Conservation (phyloP, 2,113 vertebrate species). For the Phrynosoma platyrhinos region DNA sequence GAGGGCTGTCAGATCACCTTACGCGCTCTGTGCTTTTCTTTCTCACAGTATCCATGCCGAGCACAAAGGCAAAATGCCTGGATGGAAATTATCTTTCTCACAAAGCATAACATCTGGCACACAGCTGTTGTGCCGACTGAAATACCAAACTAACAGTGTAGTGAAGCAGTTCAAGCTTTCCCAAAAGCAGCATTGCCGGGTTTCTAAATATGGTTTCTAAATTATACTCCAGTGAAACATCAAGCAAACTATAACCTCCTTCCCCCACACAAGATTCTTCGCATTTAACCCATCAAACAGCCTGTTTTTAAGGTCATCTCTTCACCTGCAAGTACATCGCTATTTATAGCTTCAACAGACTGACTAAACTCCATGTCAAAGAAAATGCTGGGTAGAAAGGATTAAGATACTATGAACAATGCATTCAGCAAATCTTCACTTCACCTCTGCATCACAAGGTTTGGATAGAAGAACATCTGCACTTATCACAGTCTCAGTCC, state of each 20-base stretch:
- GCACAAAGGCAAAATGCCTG: conserved; percentile 57
- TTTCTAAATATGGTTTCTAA: conserved; percentile 73
- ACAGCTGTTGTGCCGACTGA: conserved; percentile 73
- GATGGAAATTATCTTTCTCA: conserved; percentile 59
- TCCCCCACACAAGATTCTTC: conserved; percentile 35
- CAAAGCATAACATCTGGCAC: conserved; percentile 73
- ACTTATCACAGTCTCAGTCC: conserved; percentile 11
- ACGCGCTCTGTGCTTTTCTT: conserved; percentile 43
- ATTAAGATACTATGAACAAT: neutral
- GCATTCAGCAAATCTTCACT: conserved; percentile 27
- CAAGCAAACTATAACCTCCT: conserved; percentile 53
- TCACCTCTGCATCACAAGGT: conserved; percentile 24
- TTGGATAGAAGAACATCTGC: conserved; percentile 4
- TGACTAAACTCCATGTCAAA: conserved; percentile 38
- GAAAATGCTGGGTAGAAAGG: conserved; percentile 45
- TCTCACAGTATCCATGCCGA: conserved; percentile 27
- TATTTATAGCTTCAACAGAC: conserved; percentile 38
- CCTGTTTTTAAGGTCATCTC: neutral
- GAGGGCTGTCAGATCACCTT: conserved; percentile 49
- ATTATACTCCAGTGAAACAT: conserved; percentile 60
- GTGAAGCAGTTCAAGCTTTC: conserved; percentile 57
- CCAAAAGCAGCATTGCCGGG: conserved; percentile 62
- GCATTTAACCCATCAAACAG: conserved; percentile 40
- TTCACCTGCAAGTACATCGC: conserved; percentile 38
- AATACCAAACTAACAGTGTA: conserved; percentile 63